Conservation (phyloP, 2,888 invertebrate species). For the Drosophila birchii region DNA sequence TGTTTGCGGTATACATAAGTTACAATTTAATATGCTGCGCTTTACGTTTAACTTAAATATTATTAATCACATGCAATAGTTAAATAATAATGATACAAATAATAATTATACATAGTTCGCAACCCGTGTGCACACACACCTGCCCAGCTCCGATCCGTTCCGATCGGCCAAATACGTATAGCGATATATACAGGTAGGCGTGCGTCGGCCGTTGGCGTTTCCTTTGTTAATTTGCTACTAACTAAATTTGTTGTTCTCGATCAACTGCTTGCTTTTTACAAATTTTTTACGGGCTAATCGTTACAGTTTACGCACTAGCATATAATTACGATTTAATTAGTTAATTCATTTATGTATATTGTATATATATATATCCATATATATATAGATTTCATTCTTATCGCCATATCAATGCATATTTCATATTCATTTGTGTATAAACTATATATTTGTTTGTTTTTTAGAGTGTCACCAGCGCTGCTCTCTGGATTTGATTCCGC, state of each 20-base stretch:
- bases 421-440: conserved; percentile 42
- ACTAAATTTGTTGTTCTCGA: conserved; percentile 75
- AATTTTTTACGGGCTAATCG: conserved; percentile 66
- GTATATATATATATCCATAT: conserved; percentile 39
- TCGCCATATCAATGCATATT: conserved; percentile 48
- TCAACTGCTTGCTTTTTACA: conserved; percentile 74
- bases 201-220: conserved; percentile 30
- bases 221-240: conserved; percentile 80
- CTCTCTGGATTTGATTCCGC: conserved; percentile 39
- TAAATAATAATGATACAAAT: conserved; percentile 76
- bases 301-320: conserved; percentile 71
- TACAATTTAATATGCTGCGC: conserved; percentile 72
- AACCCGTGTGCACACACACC: conserved; percentile 7
- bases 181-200: conserved; percentile 40
- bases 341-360: conserved; percentile 47
- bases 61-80: conserved; percentile 84
- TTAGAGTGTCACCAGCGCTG: conserved; percentile 61
- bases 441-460: conserved; percentile 41
- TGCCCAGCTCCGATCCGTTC: conserved; percentile 1
- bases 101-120: conserved; percentile 77
- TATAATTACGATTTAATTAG: conserved; percentile 53
- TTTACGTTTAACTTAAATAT: conserved; percentile 81
- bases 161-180: conserved; percentile 11
- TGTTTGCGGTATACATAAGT: conserved; percentile 75
- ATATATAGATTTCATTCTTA: conserved; percentile 40